Evolutionary conservation across 2,888 invertebrate genomes (phyloP).

Genomic region (Steinernema scapterisci): DNA sequence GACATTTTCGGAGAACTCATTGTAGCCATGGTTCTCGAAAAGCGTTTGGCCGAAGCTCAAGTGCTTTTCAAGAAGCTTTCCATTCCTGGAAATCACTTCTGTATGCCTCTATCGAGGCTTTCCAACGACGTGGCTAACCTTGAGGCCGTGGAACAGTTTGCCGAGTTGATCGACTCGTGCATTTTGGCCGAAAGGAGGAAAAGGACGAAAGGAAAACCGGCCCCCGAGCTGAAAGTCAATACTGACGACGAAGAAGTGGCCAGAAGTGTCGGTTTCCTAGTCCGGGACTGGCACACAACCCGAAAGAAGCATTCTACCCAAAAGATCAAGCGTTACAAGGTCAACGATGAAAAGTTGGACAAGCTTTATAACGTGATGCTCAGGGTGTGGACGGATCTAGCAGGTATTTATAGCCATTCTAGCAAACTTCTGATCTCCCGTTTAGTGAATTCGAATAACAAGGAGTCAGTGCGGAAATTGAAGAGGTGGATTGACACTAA

Average conservation of each 20-base stretch:
- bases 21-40: slow-evolving; percentile 27
- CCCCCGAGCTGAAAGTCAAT: background rate
- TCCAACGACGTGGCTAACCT: background rate
- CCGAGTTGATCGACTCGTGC: background rate
- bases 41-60: slow-evolving; percentile 32
- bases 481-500: slow-evolving; percentile 5
- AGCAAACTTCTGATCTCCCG: background rate
- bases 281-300: background rate
- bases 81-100: slow-evolving; percentile 31
- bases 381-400: slow-evolving; percentile 4
- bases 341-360: slow-evolving; percentile 22
- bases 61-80: slow-evolving; percentile 19
- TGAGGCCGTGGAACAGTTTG: background rate
- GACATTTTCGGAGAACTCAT: slow-evolving; percentile 35
- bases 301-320: background rate
- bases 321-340: slow-evolving; percentile 8
- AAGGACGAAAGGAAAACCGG: background rate
- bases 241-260: background rate
- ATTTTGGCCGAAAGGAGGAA: slow-evolving; percentile 3
- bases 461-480: background rate
- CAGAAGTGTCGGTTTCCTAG: background rate
- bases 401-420: background rate
- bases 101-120: slow-evolving; percentile 9
- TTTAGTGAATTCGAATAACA: slow-evolving; percentile 6
- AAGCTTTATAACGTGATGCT: background rate